These are phyloP conservation scores for Phania funesta DNA, from an alignment of 2,888 invertebrate species.

Conservation along the genomic window DNA sequence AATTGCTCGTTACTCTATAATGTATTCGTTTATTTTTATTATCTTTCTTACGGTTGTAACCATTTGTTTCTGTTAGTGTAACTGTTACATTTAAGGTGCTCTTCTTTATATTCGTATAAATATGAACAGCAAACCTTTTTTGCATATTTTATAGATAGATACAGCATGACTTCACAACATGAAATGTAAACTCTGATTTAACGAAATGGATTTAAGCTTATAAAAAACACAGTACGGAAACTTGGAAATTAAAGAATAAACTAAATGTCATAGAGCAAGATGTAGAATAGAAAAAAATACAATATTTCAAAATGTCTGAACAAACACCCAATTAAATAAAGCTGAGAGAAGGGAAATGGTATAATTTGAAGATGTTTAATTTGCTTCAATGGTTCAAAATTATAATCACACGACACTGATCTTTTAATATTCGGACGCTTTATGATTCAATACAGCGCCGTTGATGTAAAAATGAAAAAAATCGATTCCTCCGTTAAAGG, in stretches of 20 bases:
- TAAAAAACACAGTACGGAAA: background rate
- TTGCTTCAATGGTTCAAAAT: too few relatives aligned
- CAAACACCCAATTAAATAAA: background rate
- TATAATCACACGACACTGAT: too few relatives aligned
- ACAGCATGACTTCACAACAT: conserved; percentile 39
- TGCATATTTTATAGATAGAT: conserved; percentile 43
- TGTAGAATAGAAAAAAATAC: background rate
- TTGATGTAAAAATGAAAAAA: too few relatives aligned
- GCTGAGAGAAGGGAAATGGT: too few relatives aligned
- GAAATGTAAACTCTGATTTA: conserved; percentile 6
- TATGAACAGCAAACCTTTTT: conserved; percentile 4
- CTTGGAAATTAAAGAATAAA: conserved; percentile 16
- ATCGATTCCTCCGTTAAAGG: too few relatives aligned
- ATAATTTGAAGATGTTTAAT: too few relatives aligned
- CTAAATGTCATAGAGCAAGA: conserved; percentile 9
- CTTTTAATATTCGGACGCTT: too few relatives aligned
- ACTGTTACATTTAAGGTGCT: background rate
- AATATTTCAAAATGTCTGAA: background rate
- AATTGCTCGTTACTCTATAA: too few relatives aligned
- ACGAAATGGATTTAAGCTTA: conserved; percentile 7
- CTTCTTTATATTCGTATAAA: background rate
- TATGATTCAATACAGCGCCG: too few relatives aligned
- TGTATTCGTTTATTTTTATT: too few relatives aligned
- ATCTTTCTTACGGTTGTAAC: background rate
- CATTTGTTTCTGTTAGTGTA: conserved; percentile 10